Evolutionary conservation across 2,113 vertebrate genomes (phyloP).

Genomic region (Lutjanus erythropterus): DNA sequence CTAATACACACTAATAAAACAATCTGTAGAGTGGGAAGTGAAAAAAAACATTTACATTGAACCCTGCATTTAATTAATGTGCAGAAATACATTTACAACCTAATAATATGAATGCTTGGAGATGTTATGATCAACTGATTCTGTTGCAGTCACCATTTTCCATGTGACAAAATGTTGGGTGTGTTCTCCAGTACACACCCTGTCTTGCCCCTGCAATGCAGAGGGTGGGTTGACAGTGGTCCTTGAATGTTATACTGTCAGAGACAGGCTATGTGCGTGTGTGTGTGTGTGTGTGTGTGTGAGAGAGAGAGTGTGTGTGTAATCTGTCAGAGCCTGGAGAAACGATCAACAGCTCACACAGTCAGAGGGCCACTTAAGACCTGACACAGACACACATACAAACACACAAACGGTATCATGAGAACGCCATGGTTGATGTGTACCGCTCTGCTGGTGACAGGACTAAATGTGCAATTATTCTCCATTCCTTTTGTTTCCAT

Average conservation of each 20-base stretch:
- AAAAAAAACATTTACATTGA: too few relatives aligned
- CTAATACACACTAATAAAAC: too few relatives aligned
- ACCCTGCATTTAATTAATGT: too few relatives aligned
- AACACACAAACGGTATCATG: constrained; percentile 34
- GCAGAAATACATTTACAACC: not conserved
- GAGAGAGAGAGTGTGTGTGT: constrained; percentile 45
- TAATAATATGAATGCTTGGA: not conserved
- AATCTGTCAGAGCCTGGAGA: constrained; percentile 67
- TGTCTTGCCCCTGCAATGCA: constrained; percentile 57
- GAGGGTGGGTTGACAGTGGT: constrained; percentile 68
- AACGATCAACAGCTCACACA: constrained; percentile 72
- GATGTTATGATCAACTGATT: not conserved
- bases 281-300: constrained; percentile 10
- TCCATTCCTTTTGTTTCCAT: constrained; percentile 71
- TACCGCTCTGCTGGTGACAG: constrained; percentile 57
- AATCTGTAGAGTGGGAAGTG: too few relatives aligned
- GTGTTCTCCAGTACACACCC: constrained; percentile 5
- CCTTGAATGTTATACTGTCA: constrained; percentile 67
- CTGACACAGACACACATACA: constrained; percentile 45
- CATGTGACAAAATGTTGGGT: constrained; percentile 21
- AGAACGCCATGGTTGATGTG: constrained; percentile 61
- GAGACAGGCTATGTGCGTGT: constrained; percentile 31
- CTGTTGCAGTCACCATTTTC: constrained; percentile 5
- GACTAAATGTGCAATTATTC: constrained; percentile 76
- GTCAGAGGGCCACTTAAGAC: constrained; percentile 76